These are phyloP conservation scores for Brachyopa scutellaris DNA, from an alignment of 2,888 invertebrate genomes.

Conservation along the genomic window DNA sequence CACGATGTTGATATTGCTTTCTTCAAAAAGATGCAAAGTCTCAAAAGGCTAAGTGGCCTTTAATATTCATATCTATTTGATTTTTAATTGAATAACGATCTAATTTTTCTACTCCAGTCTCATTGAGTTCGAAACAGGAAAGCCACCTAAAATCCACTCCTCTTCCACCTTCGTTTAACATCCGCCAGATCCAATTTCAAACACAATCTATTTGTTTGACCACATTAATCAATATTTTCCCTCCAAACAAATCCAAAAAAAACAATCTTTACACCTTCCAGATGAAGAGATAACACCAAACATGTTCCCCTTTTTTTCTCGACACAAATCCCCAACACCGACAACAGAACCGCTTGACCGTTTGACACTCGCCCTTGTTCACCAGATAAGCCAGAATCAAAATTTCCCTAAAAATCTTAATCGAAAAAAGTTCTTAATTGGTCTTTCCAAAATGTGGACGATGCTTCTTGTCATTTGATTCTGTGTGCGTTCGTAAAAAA, in stretches of 20 bases:
- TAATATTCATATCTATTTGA: too few relatives aligned
- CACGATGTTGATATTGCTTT: too few relatives aligned
- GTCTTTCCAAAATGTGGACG: slow-evolving; percentile 43
- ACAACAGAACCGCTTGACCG: slow-evolving; percentile 8
- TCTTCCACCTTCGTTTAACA: too few relatives aligned
- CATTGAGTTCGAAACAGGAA: too few relatives aligned
- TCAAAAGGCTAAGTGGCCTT: too few relatives aligned
- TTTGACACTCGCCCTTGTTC: slow-evolving; percentile 48
- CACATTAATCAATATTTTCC: slow-evolving; percentile 11
- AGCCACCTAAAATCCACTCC: too few relatives aligned
- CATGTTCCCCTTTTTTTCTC: slow-evolving; percentile 1
- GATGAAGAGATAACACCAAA: slow-evolving; percentile 19
- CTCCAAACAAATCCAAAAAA: background rate
- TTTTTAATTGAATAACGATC: too few relatives aligned
- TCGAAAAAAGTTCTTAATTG: slow-evolving; percentile 46
- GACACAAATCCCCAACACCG: background rate
- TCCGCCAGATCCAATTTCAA: too few relatives aligned
- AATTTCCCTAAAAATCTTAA: slow-evolving; percentile 53
- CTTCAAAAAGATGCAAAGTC: too few relatives aligned
- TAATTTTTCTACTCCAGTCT: too few relatives aligned
- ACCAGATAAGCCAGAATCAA: slow-evolving; percentile 31
- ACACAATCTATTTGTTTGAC: slow-evolving; percentile 8
- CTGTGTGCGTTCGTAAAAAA: background rate
- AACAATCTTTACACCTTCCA: slow-evolving; percentile 25
- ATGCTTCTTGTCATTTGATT: slow-evolving; percentile 43